Percentiles rank a stretch among this genome's conserved stretches.
Conservation (phyloP, 2,888 invertebrate species). For the Perizoma affinitatum region DNA sequence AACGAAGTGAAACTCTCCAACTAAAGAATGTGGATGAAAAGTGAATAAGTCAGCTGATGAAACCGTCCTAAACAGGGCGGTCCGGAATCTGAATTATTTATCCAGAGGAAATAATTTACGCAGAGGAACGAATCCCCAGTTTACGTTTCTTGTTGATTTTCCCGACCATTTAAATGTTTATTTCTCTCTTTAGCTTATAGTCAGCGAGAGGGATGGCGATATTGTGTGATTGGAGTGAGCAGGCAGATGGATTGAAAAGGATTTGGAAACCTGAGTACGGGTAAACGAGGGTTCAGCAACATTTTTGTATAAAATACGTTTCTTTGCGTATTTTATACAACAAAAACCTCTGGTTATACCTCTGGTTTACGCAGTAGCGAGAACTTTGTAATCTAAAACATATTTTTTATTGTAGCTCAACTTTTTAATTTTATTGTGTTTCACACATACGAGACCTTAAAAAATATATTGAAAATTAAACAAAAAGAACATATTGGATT, state of each 20-base stretch:
- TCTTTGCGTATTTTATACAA: too few relatives aligned
- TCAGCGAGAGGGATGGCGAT: constrained; percentile 41
- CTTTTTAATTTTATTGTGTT: neutral
- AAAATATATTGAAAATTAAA: neutral
- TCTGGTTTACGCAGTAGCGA: constrained; percentile 20
- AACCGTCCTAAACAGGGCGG: constrained; percentile 65
- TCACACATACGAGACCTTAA: neutral
- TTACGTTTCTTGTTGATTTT: constrained; percentile 69
- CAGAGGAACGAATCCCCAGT: constrained; percentile 62
- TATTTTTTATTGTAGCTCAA: neutral
- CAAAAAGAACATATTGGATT: neutral
- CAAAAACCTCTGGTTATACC: too few relatives aligned
- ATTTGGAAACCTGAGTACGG: constrained; percentile 49
- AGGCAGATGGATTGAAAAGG: constrained; percentile 59
- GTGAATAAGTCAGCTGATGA: constrained; percentile 59
- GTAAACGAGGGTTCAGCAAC: constrained; percentile 40
- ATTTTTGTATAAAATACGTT: constrained; percentile 38
- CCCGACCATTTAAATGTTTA: constrained; percentile 52
- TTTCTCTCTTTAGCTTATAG: constrained; percentile 45
- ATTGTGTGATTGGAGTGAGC: constrained; percentile 44
- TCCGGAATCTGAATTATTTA: constrained; percentile 69
- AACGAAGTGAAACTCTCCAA: neutral
- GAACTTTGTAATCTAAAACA: constrained; percentile 3
- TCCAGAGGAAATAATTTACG: constrained; percentile 60
- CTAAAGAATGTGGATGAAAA: constrained; percentile 47